Evolutionary conservation across 2,888 invertebrate species (phyloP).

Genomic region (Cepaea hortensis): DNA sequence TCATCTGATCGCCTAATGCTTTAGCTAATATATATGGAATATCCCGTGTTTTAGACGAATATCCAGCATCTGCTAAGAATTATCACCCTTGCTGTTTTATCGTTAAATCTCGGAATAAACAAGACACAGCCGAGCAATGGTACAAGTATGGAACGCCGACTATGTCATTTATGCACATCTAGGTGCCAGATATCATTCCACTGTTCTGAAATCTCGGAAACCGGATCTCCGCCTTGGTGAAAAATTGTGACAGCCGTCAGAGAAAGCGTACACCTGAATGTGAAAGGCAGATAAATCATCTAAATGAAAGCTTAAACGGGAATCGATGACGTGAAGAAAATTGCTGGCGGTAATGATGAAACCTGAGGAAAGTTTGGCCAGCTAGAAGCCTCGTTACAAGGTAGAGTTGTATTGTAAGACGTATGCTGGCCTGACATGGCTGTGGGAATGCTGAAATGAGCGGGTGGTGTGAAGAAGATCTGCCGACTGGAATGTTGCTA

Average conservation of each 20-base stretch:
- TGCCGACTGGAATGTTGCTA: neutral
- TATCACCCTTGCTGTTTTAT: neutral
- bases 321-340: conserved; percentile 4
- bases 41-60: neutral
- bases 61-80: neutral
- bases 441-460: neutral
- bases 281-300: neutral
- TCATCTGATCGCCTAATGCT: too few species aligned
- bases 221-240: neutral
- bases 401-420: neutral
- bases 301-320: neutral
- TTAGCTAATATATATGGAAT: neutral
- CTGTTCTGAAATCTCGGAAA: neutral
- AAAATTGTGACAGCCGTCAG: conserved; percentile 3
- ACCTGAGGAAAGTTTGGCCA: neutral
- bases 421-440: neutral
- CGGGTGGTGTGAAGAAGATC: neutral
- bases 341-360: neutral
- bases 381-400: neutral
- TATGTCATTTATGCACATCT: neutral
- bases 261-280: conserved; percentile 3
- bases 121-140: neutral
- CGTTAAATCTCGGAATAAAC: too few species aligned
- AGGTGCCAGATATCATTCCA: neutral
- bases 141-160: neutral